Evolutionary conservation across 2,797 vertebrate species (phyloP), one percentile per base, ranked within the genome.

Genomic region (Gambusia yucatana): DNA sequence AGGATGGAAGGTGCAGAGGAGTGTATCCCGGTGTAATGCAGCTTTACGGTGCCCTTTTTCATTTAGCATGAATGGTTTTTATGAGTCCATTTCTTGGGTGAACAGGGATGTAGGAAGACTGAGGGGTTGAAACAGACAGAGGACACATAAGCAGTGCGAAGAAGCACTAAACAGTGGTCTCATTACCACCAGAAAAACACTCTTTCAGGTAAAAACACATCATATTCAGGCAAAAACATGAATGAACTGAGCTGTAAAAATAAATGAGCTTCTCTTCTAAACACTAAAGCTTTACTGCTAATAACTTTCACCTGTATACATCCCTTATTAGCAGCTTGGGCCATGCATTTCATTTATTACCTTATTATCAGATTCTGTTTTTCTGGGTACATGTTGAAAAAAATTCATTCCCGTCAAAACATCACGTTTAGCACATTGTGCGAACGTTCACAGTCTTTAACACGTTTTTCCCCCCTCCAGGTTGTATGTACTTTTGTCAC

Each of bases 31-130:
- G 86, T 91, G 89, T 94, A 94, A 93, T 93, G 91, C 89, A 85
- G 93, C 89, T 94, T 95, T 95, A 96, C 93, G 94, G 91, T 92
- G 93, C 91, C 91, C 93, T 95, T 94, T 95, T 95, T 96, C 94
- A 95, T 95, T 95, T 93, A 94, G 93, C 91, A 90, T 95, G 92
- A 94, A 90, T 90, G 92, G 81, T 90, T 94, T 96, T 95, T 95
- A 96, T 94, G 94, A 94, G 95, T 95, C 93, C 90, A 94, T 94
- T 95, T 94, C 92, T 93, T 90, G 84, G 89, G 85, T 91, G 93
- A 94, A 93, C 87, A 89, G 89, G 89, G 85, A 88, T 87, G 89
- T 90, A 90, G 93, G 88, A 84, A 82, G 81, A 80, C 84, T n/a
- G 86, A 87, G 78, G 73, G 86, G 76, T 80, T 84, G 86, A 89